Conservation (phyloP, 2,113 vertebrate species). For the Cyprinodon variegatus region DNA sequence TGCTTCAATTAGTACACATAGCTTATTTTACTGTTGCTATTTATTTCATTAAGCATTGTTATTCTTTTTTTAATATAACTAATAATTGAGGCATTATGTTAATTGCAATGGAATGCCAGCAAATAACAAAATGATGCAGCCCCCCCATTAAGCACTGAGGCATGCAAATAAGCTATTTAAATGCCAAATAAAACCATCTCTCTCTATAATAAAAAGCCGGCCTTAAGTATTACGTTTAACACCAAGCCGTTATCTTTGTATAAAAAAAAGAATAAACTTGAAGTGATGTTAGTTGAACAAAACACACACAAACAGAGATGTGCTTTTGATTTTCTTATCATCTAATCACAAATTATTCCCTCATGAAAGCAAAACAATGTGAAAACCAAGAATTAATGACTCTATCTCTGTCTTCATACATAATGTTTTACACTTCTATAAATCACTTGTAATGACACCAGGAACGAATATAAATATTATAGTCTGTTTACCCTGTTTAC, state of each 20-base stretch:
- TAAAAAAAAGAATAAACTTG: background rate
- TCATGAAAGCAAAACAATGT: background rate
- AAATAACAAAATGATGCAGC: background rate
- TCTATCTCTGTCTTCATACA: too few relatives aligned
- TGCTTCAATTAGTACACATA: background rate
- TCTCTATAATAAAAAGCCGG: background rate
- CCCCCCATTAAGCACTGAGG: background rate
- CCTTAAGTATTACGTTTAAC: background rate
- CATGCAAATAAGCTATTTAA: background rate
- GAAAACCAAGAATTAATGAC: background rate
- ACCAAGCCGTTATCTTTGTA: background rate
- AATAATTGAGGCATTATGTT: background rate
- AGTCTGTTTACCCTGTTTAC: background rate
- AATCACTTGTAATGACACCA: background rate
- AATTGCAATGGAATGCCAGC: background rate
- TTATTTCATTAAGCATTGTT: background rate
- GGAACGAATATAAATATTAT: background rate
- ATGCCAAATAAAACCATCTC: background rate
- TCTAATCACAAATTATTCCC: background rate
- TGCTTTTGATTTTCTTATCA: background rate
- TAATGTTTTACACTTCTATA: background rate
- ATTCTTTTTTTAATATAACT: background rate
- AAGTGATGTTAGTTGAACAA: background rate
- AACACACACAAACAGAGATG: background rate
- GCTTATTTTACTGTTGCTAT: background rate